Evolutionary conservation across 2,797 vertebrate genomes (phyloP), one percentile per base, ranked within the genome.

Genomic region (Platyrinchus mystaceus): DNA sequence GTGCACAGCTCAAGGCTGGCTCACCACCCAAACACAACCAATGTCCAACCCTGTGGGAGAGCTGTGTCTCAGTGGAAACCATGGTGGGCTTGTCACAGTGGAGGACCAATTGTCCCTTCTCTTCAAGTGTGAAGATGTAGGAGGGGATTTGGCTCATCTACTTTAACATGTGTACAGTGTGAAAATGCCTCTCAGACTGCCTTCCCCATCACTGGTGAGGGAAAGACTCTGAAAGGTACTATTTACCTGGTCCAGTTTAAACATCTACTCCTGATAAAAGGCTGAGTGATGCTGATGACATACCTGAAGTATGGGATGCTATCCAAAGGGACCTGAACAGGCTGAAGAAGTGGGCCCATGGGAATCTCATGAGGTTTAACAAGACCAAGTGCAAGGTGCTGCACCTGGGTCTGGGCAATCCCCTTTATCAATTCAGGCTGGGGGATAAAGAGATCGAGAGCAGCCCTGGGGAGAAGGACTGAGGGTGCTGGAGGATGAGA

Each of bases 41-140:
- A 2, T 28, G 6, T 30, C n/a, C 37, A 50, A 14, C 14, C 20
- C 12, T 0, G 14, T 9, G 15, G 20, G 20, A 44, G 4, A 15
- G 10, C 6, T 52, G 22, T 27, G 28, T 43, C 32, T 62, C 32
- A 7, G 9, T 14, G 44, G 26, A 77, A 77, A 24, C 6, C 20
- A 16, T 0, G 0, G 26, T 24, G 43, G 55, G 26, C 12, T 92
- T 66, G 17, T 50, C 58, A 50, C 39, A 11, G 12, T 36, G 7
- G 8, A 8, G 3, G 3, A n/a, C 19, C 7, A 32, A 3, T 26
- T 59, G 7, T 59, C 12, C 24, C 7, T 60, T 71, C 36, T 12
- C 7, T 77, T 79, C 36, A 34, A 13, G 7, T 5, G 17, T 26
- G n/a, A 30, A n/a, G n/a, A 10, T 64, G 11, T 2, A 67, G 28